Conservation (phyloP, 2,888 invertebrate genomes). For the Andrena trimmerana region DNA sequence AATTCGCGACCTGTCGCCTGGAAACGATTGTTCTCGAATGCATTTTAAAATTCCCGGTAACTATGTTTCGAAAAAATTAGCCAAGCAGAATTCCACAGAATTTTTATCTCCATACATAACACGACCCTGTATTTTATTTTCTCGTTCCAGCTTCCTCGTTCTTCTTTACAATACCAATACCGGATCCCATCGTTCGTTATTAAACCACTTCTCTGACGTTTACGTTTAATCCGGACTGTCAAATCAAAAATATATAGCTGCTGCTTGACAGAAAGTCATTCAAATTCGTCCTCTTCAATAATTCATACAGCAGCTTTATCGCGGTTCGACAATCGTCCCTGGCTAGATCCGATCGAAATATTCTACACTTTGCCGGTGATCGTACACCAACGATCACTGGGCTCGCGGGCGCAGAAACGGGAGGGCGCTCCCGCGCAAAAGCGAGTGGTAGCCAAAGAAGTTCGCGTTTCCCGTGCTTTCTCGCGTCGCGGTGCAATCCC, state of each 20-base stretch:
- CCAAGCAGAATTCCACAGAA: background rate
- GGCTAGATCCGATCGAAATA: background rate
- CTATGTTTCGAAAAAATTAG: background rate
- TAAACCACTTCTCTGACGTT: too few relatives aligned
- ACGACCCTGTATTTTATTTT: too few relatives aligned
- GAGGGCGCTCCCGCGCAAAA: background rate
- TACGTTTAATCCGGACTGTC: too few relatives aligned
- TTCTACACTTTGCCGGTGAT: slow-evolving; percentile 16
- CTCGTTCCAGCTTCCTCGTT: too few relatives aligned
- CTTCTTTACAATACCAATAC: too few relatives aligned
- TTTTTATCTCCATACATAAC: background rate
- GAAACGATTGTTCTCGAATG: background rate
- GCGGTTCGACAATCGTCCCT: background rate
- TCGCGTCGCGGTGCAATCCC: slow-evolving; percentile 13
- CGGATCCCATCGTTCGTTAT: too few relatives aligned
- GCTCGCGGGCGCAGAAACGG: background rate
- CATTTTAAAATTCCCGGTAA: background rate
- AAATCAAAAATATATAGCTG: background rate
- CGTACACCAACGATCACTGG: background rate
- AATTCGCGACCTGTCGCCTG: background rate
- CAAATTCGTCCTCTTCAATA: background rate
- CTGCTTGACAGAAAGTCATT: background rate
- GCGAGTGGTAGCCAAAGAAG: background rate
- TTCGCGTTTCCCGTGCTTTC: slow-evolving; percentile 10
- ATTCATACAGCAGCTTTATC: background rate